A percentile compares a stretch with the other conserved stretches of the same genome.
Evolutionary conservation across 1,140 invertebrate genomes (phyloP).

Genomic region (Pachyrhynchus sulphureomaculatus): DNA sequence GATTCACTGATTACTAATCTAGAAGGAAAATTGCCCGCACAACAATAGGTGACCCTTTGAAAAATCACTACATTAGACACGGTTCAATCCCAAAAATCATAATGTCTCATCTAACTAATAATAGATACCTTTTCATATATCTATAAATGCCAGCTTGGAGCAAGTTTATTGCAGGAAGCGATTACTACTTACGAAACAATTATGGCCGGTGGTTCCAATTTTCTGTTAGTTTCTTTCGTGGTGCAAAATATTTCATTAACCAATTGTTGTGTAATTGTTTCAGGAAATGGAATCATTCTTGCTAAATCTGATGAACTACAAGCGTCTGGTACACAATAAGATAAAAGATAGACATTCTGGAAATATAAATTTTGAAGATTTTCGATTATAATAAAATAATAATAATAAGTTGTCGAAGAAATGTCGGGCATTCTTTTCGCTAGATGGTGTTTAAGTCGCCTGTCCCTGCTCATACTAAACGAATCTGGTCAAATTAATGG

Average conservation of each 20-base stretch:
- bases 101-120: too few relatives aligned
- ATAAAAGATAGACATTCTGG: conserved; percentile 14
- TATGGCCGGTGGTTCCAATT: conserved; percentile 16
- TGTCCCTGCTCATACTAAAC: too few relatives aligned
- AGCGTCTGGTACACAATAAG: conserved; percentile 27
- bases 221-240: conserved; percentile 26
- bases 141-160: too few relatives aligned
- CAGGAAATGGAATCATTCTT: conserved; percentile 15
- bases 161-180: conserved; percentile 30
- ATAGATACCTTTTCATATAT: too few relatives aligned
- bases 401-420: not conserved
- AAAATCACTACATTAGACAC: too few relatives aligned
- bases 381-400: conserved; percentile 1
- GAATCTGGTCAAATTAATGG: too few relatives aligned
- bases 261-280: not conserved
- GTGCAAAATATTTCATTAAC: conserved; percentile 12
- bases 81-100: too few relatives aligned
- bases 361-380: not conserved
- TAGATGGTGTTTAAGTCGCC: too few relatives aligned
- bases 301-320: conserved; percentile 20
- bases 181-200: conserved; percentile 50
- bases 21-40: too few relatives aligned
- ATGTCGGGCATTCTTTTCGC: too few relatives aligned
- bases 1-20: too few relatives aligned
- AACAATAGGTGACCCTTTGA: too few relatives aligned